Conservation (phyloP, 2,888 invertebrate species). For the Melanotus villosus region DNA sequence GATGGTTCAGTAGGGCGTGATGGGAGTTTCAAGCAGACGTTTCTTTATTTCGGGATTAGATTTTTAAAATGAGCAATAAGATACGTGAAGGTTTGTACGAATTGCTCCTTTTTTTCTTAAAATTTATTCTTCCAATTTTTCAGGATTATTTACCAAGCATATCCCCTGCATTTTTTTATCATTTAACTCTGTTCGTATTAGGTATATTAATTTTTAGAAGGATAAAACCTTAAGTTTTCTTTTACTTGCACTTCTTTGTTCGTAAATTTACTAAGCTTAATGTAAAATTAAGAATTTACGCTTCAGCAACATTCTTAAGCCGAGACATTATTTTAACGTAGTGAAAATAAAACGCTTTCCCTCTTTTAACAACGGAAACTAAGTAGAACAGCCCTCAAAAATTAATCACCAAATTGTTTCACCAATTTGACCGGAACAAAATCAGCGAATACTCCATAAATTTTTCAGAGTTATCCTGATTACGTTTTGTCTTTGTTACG, state of each 20-base stretch:
- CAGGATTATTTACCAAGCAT: slow-evolving; percentile 14
- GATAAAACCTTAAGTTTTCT: neutral
- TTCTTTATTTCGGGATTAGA: slow-evolving; percentile 10
- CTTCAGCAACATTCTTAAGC: neutral
- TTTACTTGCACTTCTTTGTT: neutral
- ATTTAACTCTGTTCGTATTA: no score
- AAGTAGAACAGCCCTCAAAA: slow-evolving; percentile 6
- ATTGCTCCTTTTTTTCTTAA: neutral
- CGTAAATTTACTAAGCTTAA: neutral
- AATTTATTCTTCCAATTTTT: neutral
- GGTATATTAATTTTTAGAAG: no score
- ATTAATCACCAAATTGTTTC: slow-evolving; percentile 21
- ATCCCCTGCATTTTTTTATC: neutral
- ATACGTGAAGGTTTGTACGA: neutral
- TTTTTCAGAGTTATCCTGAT: slow-evolving; percentile 18
- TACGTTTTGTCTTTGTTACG: slow-evolving; percentile 18
- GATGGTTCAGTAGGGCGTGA: slow-evolving; percentile 14
- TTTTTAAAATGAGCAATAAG: neutral
- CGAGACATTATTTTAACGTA: slow-evolving; percentile 11
- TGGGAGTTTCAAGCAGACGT: neutral
- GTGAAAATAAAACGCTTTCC: slow-evolving; percentile 17
- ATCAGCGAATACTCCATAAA: slow-evolving; percentile 5
- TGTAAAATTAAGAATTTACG: slow-evolving; percentile 7
- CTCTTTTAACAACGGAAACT: slow-evolving; percentile 2
- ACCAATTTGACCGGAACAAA: slow-evolving; percentile 21